Evolutionary conservation across 2,888 invertebrate genomes (phyloP), one percentile per base, ranked within the genome.

Genomic region (Drosophila imparisetae): DNA sequence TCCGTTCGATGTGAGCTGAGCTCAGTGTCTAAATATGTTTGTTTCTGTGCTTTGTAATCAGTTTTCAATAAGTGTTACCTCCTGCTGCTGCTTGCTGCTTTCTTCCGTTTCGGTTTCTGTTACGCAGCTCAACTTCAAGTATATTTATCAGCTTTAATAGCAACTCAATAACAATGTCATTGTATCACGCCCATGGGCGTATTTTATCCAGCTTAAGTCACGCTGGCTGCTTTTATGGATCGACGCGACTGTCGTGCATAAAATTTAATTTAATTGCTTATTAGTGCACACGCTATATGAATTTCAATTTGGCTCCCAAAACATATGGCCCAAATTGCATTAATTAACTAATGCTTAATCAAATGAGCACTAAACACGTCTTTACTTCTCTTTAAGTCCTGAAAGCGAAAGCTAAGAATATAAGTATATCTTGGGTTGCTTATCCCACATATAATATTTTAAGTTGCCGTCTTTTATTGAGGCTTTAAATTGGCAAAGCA

Each of bases 221-320:
- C 67, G 79, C 52, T 62, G 62, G 13, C 27, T 30, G 59, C 59
- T 58, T 64, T 67, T 53, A 45, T 48, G 59, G 40, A 52, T 66
- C 58, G 58, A 21, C 42, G 53, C 45, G 68, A 34, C 49, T 59
- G 55, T 27, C 54, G 68, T 63, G 50, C 32, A 49, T 74, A 61
- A 72, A 78, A 78, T 84, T 71, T 69, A 57, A 80, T 81, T 87
- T 81, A 66, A 86, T 84, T 69, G 72, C 75, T 78, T 81, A 73
- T 89, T 77, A 73, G 66, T 72, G 81, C 71, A 69, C 57, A 77
- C 69, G 89, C 81, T 60, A 70, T 66, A 81, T 89, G 84, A 78
- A 84, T 89, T 87, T 76, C 67, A 83, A 84, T 86, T 75, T 76
- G 53, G 58, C 57, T 21, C 2, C 6, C 50, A 58, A 34, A 76